Evolutionary conservation across 1,140 invertebrate genomes (phyloP).

Genomic region (Andricus grossulariae): DNA sequence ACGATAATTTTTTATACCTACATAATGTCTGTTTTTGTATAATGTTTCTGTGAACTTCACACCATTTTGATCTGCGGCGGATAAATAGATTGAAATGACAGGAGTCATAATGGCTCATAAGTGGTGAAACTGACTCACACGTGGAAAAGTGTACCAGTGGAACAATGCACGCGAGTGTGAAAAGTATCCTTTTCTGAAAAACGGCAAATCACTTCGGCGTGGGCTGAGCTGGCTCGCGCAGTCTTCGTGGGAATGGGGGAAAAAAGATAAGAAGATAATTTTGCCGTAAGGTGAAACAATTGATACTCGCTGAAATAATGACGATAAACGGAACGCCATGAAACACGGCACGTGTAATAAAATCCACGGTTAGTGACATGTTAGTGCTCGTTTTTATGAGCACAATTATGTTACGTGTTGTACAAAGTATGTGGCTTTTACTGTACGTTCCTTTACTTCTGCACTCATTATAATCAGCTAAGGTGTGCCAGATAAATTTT

Average conservation of each 20-base stretch:
- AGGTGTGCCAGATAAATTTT: slow-evolving; percentile 3
- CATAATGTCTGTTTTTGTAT: not conserved
- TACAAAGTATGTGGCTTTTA: slow-evolving; percentile 20
- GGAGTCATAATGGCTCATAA: not conserved
- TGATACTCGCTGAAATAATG: slow-evolving; percentile 31
- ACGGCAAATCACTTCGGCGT: not conserved
- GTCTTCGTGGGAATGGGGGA: slow-evolving; percentile 7
- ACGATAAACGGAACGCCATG: slow-evolving; percentile 21
- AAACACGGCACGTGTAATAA: slow-evolving; percentile 23
- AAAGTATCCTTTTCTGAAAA: slow-evolving; percentile 23
- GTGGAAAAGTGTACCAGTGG: not conserved
- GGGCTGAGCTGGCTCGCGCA: not conserved
- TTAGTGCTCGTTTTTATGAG: slow-evolving; percentile 22
- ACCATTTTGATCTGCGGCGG: not conserved
- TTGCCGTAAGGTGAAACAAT: slow-evolving; percentile 22
- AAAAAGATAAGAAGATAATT: slow-evolving; percentile 22
- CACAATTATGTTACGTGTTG: slow-evolving; percentile 22
- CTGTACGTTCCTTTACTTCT: not conserved
- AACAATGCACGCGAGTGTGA: slow-evolving; percentile 8
- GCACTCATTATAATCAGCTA: not conserved
- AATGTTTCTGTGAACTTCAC: not conserved
- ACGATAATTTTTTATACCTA: no score
- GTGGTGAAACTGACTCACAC: slow-evolving; percentile 7
- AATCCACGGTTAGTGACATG: slow-evolving; percentile 25
- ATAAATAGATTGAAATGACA: slow-evolving; percentile 17